These are phyloP conservation scores for Ctenomys sociabilis DNA, from an alignment of 2,113 vertebrate species.

Conservation along the genomic window DNA sequence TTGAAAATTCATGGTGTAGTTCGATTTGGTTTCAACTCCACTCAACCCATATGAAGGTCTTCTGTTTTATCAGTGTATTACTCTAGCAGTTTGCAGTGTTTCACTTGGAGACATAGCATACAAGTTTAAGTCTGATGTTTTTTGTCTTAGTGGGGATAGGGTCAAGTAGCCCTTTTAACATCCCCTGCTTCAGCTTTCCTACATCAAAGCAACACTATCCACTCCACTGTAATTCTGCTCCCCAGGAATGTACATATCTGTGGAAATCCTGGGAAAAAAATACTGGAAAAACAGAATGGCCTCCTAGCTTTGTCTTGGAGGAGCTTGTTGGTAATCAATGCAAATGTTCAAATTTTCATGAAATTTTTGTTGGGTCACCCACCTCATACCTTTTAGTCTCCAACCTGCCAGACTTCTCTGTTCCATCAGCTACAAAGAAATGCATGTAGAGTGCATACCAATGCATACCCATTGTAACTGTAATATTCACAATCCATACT, in stretches of 20 bases:
- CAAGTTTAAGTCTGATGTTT: background rate
- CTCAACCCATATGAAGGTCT: background rate
- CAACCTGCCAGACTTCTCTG: background rate
- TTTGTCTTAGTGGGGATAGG: background rate
- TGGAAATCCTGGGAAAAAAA: too few species aligned
- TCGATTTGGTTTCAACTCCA: background rate
- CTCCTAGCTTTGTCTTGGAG: background rate
- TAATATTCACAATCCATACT: background rate
- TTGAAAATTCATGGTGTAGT: background rate
- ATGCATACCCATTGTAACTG: background rate
- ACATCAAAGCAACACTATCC: too few species aligned
- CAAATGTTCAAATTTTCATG: background rate
- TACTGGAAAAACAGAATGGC: too few species aligned
- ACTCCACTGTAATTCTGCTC: background rate
- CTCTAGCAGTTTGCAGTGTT: too few species aligned
- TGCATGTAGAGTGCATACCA: background rate
- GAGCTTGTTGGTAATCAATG: background rate
- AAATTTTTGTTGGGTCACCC: background rate
- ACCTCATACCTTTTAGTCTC: too few species aligned
- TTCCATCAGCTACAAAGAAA: background rate
- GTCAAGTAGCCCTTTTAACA: background rate
- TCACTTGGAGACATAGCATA: background rate
- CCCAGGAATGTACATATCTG: background rate
- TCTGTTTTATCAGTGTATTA: background rate
- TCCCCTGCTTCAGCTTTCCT: too few species aligned